A percentile compares a stretch with the other conserved stretches of the same genome.
phyloP scores from a whole-genome alignment of 1,140 invertebrate genomes.

The Hylaeus volcanicus region DNA sequence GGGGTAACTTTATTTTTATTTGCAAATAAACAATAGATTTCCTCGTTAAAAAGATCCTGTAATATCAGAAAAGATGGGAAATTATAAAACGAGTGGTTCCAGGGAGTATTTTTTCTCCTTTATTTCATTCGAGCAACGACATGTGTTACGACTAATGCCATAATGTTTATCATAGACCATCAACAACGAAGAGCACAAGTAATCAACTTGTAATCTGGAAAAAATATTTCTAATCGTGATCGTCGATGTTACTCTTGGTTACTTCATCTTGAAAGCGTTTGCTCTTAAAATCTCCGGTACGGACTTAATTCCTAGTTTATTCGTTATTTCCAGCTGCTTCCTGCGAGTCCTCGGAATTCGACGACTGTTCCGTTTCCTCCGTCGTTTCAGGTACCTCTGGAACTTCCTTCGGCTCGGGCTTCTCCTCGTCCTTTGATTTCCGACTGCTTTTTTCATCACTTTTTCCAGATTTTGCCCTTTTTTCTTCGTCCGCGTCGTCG shows the following conservation, averaged over 20 bases:
- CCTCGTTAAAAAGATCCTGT: neutral
- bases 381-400: neutral
- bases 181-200: constrained; percentile 29
- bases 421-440: neutral
- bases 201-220: constrained; percentile 7
- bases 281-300: neutral
- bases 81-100: neutral
- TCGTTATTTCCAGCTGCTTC: neutral
- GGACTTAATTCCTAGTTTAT: neutral
- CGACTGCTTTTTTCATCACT: neutral
- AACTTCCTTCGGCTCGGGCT: neutral
- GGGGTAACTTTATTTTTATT: too few relatives aligned
- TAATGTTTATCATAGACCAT: constrained; percentile 6
- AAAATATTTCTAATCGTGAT: constrained; percentile 15
- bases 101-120: constrained; percentile 26
- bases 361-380: neutral
- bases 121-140: constrained; percentile 50
- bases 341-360: neutral
- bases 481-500: constrained; percentile 79
- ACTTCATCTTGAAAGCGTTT: neutral
- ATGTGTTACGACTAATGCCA: constrained; percentile 21
- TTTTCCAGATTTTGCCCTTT: neutral
- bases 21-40: neutral
- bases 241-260: neutral
- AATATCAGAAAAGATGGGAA: neutral